A percentile compares a stretch with the other conserved stretches of the same genome.
phyloP scores from a whole-genome alignment of 2,888 invertebrate genomes.

The Leptothorax acervorum region DNA sequence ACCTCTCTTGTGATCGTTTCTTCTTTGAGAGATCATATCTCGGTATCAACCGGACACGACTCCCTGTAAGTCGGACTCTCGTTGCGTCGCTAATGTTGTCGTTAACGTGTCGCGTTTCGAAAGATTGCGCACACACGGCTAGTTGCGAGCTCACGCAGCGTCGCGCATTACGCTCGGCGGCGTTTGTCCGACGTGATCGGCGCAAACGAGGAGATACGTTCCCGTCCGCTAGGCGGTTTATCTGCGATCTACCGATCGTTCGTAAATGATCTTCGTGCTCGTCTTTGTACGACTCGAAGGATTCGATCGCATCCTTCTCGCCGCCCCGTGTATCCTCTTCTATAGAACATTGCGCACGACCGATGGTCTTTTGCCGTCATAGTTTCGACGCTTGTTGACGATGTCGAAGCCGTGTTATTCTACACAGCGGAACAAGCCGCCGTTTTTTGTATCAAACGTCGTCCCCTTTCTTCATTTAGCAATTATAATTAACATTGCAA shows the following conservation, averaged over 20 bases:
- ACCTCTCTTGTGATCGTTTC: slow-evolving; percentile 8
- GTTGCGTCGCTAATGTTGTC: slow-evolving; percentile 65
- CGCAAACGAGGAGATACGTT: slow-evolving; percentile 81
- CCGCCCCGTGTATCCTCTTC: not conserved
- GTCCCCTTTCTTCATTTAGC: not conserved
- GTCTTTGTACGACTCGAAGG: slow-evolving; percentile 37
- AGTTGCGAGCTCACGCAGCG: slow-evolving; percentile 52
- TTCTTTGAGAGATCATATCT: slow-evolving; percentile 10
- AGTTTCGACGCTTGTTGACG: slow-evolving; percentile 42
- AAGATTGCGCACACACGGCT: slow-evolving; percentile 61
- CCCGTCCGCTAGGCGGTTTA: slow-evolving; percentile 76
- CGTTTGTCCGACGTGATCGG: slow-evolving; percentile 80
- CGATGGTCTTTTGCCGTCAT: slow-evolving; percentile 29
- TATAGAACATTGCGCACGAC: slow-evolving; percentile 17
- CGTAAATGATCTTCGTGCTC: slow-evolving; percentile 47
- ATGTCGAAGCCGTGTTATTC: slow-evolving; percentile 38
- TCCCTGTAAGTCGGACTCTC: slow-evolving; percentile 47
- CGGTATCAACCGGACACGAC: slow-evolving; percentile 3
- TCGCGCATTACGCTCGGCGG: slow-evolving; percentile 74
- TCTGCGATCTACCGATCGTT: slow-evolving; percentile 76
- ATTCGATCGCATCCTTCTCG: slow-evolving; percentile 33
- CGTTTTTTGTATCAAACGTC: not conserved
- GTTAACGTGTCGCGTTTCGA: slow-evolving; percentile 61
- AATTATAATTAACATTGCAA: slow-evolving; percentile 1
- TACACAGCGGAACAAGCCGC: slow-evolving; percentile 36